Conservation (phyloP, 2,888 invertebrate genomes). For the Drosophila quinaria region DNA sequence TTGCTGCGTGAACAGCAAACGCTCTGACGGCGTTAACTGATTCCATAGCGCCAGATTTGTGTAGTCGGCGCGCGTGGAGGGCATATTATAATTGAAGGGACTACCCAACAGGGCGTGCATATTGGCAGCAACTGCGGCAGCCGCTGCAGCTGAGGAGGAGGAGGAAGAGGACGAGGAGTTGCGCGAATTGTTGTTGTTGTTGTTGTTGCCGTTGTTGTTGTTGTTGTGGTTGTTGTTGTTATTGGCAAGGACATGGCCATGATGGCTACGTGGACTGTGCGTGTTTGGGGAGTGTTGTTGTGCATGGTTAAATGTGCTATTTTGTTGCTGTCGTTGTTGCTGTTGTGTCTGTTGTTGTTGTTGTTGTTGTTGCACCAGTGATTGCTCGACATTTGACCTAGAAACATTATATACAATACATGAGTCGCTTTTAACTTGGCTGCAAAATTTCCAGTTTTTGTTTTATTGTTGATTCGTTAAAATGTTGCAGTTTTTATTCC, state of each 20-base stretch:
- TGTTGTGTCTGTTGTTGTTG: slow-evolving; percentile 65
- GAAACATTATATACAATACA: slow-evolving; percentile 86
- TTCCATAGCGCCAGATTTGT: slow-evolving; percentile 84
- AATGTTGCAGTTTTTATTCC: slow-evolving; percentile 18
- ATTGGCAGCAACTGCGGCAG: slow-evolving; percentile 64
- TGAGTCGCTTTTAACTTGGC: slow-evolving; percentile 70
- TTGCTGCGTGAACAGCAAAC: slow-evolving; percentile 80
- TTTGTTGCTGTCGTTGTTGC: slow-evolving; percentile 69
- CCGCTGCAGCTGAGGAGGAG: slow-evolving; percentile 55
- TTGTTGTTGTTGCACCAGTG: slow-evolving; percentile 84
- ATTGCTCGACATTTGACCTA: slow-evolving; percentile 86
- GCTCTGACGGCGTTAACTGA: slow-evolving; percentile 79
- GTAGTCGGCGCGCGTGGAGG: slow-evolving; percentile 76
- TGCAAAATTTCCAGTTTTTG: slow-evolving; percentile 58
- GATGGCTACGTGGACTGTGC: slow-evolving; percentile 62
- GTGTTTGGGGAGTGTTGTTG: slow-evolving; percentile 65
- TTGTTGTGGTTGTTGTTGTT: slow-evolving; percentile 35
- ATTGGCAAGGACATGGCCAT: slow-evolving; percentile 68
- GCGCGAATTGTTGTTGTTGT: slow-evolving; percentile 36
- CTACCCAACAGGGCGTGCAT: slow-evolving; percentile 63
- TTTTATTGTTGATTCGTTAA: slow-evolving; percentile 14
- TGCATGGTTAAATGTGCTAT: slow-evolving; percentile 66
- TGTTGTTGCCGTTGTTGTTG: slow-evolving; percentile 48
- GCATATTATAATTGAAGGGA: slow-evolving; percentile 78
- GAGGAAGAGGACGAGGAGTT: slow-evolving; percentile 32